Evolutionary conservation across 1,140 invertebrate genomes (phyloP).

Genomic region (Drosophila aff.): DNA sequence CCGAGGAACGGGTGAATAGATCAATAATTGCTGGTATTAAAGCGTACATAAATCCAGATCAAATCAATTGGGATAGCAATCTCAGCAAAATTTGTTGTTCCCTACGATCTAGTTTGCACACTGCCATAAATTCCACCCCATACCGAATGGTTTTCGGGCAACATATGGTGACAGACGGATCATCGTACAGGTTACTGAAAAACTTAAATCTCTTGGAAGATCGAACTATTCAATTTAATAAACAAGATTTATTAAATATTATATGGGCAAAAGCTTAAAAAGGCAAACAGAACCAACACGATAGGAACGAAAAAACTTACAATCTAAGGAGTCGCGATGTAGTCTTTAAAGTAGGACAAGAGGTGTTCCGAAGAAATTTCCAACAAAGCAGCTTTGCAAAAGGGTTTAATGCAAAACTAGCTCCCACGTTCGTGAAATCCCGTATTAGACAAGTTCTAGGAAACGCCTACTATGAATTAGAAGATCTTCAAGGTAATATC

Average conservation of each 20-base stretch:
- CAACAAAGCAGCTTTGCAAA: constrained; percentile 18
- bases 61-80: not conserved
- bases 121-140: no score
- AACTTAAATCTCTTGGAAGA: constrained; percentile 2
- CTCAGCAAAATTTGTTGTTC: no score
- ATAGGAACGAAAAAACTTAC: not conserved
- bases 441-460: not conserved
- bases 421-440: constrained; percentile 1
- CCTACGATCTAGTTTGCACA: no score
- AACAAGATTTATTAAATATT: not conserved
- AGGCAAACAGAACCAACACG: constrained; percentile 1
- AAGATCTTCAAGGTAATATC: constrained; percentile 12
- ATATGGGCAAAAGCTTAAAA: constrained; percentile 3
- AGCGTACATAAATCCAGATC: no score
- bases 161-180: no score
- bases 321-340: constrained; percentile 11
- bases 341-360: constrained; percentile 1
- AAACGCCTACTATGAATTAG: not conserved
- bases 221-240: not conserved
- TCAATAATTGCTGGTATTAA: no score
- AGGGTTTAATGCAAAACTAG: constrained; percentile 1
- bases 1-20: no score
- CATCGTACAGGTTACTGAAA: not conserved
- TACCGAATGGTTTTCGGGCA: no score
- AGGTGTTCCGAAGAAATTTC: constrained; percentile 2